phyloP scores from a whole-genome alignment of 2,113 vertebrate genomes.

The Zosterops pallidus region DNA sequence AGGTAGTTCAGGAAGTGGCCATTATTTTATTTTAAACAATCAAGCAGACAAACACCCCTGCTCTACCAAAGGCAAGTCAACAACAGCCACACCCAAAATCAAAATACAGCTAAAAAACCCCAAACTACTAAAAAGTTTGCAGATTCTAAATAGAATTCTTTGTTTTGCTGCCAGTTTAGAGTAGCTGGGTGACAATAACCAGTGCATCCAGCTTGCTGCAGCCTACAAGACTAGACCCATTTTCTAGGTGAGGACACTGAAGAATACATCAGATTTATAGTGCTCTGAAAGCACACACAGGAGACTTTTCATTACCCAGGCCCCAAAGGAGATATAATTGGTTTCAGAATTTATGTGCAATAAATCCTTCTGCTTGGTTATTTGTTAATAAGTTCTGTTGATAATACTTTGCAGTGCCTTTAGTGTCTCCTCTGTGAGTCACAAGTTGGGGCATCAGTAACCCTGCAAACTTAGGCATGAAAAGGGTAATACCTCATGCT shows the following conservation, averaged over 20 bases:
- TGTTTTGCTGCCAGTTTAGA: background rate
- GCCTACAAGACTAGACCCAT: background rate
- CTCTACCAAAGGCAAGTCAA: background rate
- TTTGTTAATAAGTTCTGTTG: background rate
- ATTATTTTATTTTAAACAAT: background rate
- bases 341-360: constrained; percentile 8
- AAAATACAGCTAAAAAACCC: background rate
- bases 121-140: background rate
- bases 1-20: background rate
- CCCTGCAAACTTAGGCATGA: background rate
- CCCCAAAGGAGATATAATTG: background rate
- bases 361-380: constrained; percentile 23
- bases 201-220: background rate
- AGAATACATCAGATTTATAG: background rate
- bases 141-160: background rate
- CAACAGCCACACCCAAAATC: background rate
- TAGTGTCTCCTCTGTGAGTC: background rate
- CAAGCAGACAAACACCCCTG: background rate
- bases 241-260: background rate
- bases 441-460: background rate
- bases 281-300: background rate
- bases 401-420: background rate
- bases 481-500: background rate
- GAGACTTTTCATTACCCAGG: background rate
- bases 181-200: background rate